Conservation (phyloP, 2,888 invertebrate genomes). For the Aphodius sticticus region DNA sequence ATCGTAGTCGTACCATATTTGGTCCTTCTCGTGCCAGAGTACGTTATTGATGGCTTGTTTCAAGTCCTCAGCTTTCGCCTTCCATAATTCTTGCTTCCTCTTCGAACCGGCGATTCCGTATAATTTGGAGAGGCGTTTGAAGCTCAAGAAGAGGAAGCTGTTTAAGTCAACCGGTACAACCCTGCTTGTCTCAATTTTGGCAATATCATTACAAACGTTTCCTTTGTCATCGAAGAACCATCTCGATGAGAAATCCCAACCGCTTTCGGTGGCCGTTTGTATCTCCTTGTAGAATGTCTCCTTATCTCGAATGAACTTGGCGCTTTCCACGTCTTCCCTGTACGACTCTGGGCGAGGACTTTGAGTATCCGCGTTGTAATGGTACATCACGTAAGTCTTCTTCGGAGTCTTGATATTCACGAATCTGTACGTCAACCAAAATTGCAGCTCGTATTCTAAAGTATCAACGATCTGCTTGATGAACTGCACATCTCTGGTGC, state of each 20-base stretch:
- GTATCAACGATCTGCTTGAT: constrained; percentile 64
- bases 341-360: constrained; percentile 80
- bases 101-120: constrained; percentile 58
- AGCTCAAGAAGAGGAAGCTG: constrained; percentile 76
- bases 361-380: constrained; percentile 67
- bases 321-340: constrained; percentile 68
- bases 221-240: constrained; percentile 74
- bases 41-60: constrained; percentile 71
- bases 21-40: constrained; percentile 78
- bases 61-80: constrained; percentile 65
- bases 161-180: constrained; percentile 87
- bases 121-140: constrained; percentile 69
- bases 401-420: background rate
- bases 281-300: constrained; percentile 70
- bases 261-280: constrained; percentile 84
- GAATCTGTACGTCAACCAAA: constrained; percentile 60
- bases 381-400: constrained; percentile 51
- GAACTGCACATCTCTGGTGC: constrained; percentile 72
- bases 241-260: constrained; percentile 86
- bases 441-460: constrained; percentile 70
- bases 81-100: constrained; percentile 58
- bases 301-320: constrained; percentile 57
- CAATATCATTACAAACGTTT: constrained; percentile 59
- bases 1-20: constrained; percentile 85
- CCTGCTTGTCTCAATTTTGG: constrained; percentile 66